Evolutionary conservation across 2,113 vertebrate species (phyloP), one percentile per base, ranked within the genome.

Genomic region (Lichenostomus cassidix): DNA sequence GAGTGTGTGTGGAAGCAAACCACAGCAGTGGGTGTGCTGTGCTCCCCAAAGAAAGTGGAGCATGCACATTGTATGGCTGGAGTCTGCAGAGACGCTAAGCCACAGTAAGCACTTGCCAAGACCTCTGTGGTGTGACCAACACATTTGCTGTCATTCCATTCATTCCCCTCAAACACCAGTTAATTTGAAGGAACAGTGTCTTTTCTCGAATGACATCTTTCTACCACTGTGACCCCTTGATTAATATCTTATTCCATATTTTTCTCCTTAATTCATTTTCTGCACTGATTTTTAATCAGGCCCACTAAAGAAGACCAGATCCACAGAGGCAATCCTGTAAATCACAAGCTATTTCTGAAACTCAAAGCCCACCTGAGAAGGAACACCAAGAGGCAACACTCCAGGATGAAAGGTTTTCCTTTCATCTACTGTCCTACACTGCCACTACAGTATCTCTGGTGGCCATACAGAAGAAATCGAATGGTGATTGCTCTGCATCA

Each of bases 321-420:
- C 63, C 11, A 9, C 64, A 28, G 29, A 76, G 13, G 37, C 73
- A 59, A 39, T 23, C 25, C 50, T 63, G 10, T 59, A 89, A 90
- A 87, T 70, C 68, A 60, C 23, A 87, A 90, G 35, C 20, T 75
- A 69, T 47, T 44, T 94, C 74, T 56, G 62, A 92, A 91, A 77
- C 53, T 76, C 63, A 78, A 88, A 83, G 52, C 5, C 58, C 24
- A 64, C 29, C 59, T 74, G 33, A 93, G 37, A 15, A 78, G 87
- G 70, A 78, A 58, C 20, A 71, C 20, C 70, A 59, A 60, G 27
- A 75, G 16, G n/a, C 46, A 77, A 73, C 60, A 70, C 7, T 80
- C 35, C 14, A 59, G 35, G 58, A 3, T 25, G n/a, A 50, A 52
- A 49, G 16, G 8, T 74, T 67, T 78, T 59, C 49, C 55, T 42